These are phyloP conservation scores for Heteronetta atricapilla DNA, from an alignment of 2,113 vertebrate species.

Conservation along the genomic window DNA sequence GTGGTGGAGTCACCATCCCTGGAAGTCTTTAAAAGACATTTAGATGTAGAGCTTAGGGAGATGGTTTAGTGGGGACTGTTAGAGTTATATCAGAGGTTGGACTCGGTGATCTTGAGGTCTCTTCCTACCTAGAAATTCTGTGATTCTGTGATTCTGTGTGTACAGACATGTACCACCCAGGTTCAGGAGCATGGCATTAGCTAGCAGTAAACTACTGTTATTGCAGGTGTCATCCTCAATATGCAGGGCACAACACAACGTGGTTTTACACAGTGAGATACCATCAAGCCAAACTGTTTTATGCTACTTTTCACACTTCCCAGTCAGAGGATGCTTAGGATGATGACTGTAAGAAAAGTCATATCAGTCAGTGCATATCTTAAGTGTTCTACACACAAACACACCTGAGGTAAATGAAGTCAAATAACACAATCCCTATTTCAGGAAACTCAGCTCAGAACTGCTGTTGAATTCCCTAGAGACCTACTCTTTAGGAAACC, in stretches of 20 bases:
- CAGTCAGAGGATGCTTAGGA: neutral
- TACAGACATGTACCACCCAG: neutral
- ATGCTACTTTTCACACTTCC: neutral
- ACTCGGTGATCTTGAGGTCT: no score
- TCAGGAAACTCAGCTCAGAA: neutral
- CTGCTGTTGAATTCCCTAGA: neutral
- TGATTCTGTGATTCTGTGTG: no score
- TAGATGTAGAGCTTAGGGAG: no score
- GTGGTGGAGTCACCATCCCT: no score
- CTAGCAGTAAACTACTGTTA: neutral
- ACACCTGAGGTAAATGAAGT: neutral
- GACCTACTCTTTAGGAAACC: neutral
- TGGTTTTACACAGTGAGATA: neutral
- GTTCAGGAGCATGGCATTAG: neutral
- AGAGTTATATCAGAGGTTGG: no score
- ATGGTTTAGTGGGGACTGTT: no score
- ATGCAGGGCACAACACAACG: fast-evolving
- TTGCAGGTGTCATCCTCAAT: neutral
- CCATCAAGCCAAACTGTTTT: neutral
- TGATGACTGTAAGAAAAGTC: neutral
- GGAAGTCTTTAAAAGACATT: no score
- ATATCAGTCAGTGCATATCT: neutral
- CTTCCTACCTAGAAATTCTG: no score
- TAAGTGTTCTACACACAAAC: neutral
- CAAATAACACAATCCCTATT: neutral